phyloP scores from a whole-genome alignment of 2,797 vertebrate genomes.

The Tapirus indicus region DNA sequence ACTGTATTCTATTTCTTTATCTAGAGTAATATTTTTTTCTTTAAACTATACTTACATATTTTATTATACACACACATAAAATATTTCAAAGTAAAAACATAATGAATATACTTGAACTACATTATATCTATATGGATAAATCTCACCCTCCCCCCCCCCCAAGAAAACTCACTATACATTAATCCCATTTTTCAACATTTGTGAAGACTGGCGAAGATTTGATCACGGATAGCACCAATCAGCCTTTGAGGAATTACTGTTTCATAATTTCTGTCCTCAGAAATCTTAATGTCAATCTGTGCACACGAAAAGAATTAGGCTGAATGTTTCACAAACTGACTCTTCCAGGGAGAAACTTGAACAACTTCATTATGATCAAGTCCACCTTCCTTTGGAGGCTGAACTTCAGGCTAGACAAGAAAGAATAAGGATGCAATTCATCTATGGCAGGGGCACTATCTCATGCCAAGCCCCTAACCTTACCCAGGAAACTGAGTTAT shows the following conservation, averaged over 20 bases:
- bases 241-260: neutral
- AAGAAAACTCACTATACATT: neutral
- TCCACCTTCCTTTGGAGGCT: neutral
- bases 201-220: neutral
- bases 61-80: neutral
- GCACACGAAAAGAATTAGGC: neutral
- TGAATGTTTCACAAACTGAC: neutral
- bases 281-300: neutral
- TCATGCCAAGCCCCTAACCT: neutral
- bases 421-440: neutral
- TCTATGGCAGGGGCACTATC: neutral
- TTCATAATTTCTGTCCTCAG: neutral
- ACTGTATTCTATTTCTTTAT: neutral
- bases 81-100: conserved; percentile 40
- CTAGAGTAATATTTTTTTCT: neutral
- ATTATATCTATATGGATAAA: neutral
- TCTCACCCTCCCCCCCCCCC: neutral
- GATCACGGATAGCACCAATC: neutral
- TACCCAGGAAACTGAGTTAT: neutral
- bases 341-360: neutral
- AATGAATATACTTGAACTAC: neutral
- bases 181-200: conserved; percentile 5
- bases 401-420: neutral
- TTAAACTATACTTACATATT: neutral
- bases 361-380: neutral